phyloP scores from a whole-genome alignment of 2,888 invertebrate species.

The Dilophus febrilis region DNA sequence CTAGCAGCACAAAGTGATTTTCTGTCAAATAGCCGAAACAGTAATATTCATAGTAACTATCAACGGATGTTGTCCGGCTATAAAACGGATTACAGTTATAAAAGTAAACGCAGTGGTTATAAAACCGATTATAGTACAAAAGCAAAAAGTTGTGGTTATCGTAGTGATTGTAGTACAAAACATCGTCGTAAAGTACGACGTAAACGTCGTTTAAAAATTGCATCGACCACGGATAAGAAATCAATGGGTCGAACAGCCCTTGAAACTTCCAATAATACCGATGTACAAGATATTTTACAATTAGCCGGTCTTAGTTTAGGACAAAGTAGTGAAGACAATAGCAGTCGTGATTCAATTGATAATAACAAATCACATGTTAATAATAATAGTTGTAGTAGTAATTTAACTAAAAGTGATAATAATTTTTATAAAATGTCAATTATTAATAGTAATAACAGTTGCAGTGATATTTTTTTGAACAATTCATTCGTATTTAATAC shows the following conservation, averaged over 20 bases:
- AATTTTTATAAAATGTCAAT: not conserved
- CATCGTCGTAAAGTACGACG: constrained; percentile 27
- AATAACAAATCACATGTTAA: not conserved
- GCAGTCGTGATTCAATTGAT: constrained; percentile 18
- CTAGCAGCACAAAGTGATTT: constrained; percentile 29
- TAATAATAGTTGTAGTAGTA: not conserved
- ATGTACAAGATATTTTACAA: constrained; percentile 40
- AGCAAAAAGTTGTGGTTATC: constrained; percentile 22
- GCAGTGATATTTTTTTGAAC: constrained; percentile 28
- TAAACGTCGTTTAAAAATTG: constrained; percentile 14
- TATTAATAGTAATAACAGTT: constrained; percentile 27
- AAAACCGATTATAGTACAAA: constrained; percentile 39
- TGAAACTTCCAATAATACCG: constrained; percentile 38
- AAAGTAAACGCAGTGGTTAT: constrained; percentile 36
- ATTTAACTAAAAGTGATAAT: not conserved
- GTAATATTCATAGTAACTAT: constrained; percentile 23
- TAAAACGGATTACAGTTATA: constrained; percentile 41
- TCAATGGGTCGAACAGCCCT: too few species aligned
- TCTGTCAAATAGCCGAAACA: too few species aligned
- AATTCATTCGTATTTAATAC: not conserved
- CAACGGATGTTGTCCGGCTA: constrained; percentile 34
- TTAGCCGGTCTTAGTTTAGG: constrained; percentile 40
- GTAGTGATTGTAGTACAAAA: constrained; percentile 25
- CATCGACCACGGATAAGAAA: not conserved
- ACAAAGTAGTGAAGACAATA: constrained; percentile 32